Conservation (phyloP, 2,113 vertebrate genomes). For the Lucifuga dentata region DNA sequence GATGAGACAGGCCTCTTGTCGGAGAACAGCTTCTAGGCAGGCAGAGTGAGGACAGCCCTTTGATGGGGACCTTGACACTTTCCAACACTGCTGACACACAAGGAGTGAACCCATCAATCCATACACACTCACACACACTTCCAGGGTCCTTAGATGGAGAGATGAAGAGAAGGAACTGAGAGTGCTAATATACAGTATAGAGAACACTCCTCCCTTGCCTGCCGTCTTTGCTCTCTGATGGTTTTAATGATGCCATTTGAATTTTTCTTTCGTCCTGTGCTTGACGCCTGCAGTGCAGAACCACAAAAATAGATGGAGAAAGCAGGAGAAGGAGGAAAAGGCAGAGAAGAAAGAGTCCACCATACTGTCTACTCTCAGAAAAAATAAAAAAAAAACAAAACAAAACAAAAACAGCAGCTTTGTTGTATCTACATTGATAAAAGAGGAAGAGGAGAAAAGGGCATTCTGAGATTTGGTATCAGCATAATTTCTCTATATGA, state of each 20-base stretch:
- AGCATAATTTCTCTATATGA: not conserved
- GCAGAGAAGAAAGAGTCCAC: conserved; percentile 22
- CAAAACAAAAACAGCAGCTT: conserved; percentile 42
- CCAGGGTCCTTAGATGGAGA: conserved; percentile 42
- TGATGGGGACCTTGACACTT: conserved; percentile 76
- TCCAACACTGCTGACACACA: conserved; percentile 65
- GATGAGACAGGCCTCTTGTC: conserved; percentile 71
- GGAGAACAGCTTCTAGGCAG: conserved; percentile 72
- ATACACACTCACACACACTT: conserved; percentile 33
- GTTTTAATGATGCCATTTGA: conserved; percentile 79
- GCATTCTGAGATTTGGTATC: not conserved
- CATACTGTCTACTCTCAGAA: conserved; percentile 49
- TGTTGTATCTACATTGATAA: conserved; percentile 47
- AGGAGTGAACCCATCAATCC: conserved; percentile 42
- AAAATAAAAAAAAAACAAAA: conserved; percentile 38
- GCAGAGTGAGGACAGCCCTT: conserved; percentile 74
- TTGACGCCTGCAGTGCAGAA: conserved; percentile 25
- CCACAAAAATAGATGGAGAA: conserved; percentile 22
- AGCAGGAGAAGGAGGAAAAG: not conserved
- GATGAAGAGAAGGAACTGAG: conserved; percentile 23
- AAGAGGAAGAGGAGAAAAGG: conserved; percentile 8
- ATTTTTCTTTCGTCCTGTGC: conserved; percentile 57
- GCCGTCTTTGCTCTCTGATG: conserved; percentile 47
- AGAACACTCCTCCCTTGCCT: conserved; percentile 37
- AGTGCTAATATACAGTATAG: conserved; percentile 7